Percentiles rank a stretch among this genome's conserved stretches.
Evolutionary conservation across 2,888 invertebrate species (phyloP).

Genomic region (Callyntrura sp.): DNA sequence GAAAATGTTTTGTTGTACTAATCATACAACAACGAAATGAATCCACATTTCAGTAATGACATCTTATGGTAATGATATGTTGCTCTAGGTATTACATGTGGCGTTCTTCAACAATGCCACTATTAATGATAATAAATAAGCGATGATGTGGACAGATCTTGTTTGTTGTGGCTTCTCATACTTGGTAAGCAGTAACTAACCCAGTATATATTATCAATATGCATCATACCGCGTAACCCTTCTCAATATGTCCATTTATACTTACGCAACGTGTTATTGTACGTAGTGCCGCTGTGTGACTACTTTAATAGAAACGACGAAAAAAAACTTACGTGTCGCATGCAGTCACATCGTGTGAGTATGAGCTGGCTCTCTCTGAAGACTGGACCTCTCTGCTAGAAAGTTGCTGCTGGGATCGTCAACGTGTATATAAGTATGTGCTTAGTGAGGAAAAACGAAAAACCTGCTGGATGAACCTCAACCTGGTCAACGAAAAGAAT

Average conservation of each 20-base stretch:
- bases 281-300: neutral
- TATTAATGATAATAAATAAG: neutral
- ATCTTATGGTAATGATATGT: neutral
- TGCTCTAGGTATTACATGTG: neutral
- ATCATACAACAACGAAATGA: constrained; percentile 9
- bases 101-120: neutral
- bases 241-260: neutral
- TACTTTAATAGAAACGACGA: constrained; percentile 16
- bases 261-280: neutral
- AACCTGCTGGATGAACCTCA: constrained; percentile 48
- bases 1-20: constrained; percentile 45
- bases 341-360: constrained; percentile 47
- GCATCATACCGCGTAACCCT: neutral
- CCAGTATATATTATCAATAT: neutral
- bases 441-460: neutral
- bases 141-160: constrained; percentile 65
- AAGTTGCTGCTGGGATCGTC: constrained; percentile 39
- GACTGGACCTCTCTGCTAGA: neutral
- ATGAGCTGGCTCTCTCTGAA: constrained; percentile 46
- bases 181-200: neutral
- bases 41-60: constrained; percentile 4
- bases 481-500: constrained; percentile 34
- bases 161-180: neutral
- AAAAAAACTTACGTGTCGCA: constrained; percentile 60
- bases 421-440: constrained; percentile 6